Evolutionary conservation across 2,888 invertebrate genomes (phyloP).

Genomic region (Automeris io): DNA sequence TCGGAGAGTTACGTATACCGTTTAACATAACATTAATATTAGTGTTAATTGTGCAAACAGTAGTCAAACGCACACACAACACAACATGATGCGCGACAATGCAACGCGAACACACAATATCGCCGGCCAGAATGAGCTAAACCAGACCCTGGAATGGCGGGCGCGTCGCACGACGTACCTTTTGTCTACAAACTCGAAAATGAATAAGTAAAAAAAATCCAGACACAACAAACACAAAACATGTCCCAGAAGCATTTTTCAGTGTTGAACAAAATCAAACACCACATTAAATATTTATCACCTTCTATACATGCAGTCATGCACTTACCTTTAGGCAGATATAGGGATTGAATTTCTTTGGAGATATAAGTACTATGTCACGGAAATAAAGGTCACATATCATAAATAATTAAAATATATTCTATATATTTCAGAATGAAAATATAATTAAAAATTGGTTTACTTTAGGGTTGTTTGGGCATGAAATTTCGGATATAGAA

Average conservation of each 20-base stretch:
- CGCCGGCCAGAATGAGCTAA: slow-evolving; percentile 73
- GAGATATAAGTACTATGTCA: background rate
- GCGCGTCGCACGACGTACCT: slow-evolving; percentile 27
- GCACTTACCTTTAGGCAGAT: slow-evolving; percentile 9
- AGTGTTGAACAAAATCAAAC: slow-evolving; percentile 4
- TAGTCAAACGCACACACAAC: slow-evolving; percentile 46
- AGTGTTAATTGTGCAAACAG: slow-evolving; percentile 48
- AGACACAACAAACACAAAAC: slow-evolving; percentile 5
- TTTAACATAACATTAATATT: slow-evolving; percentile 6
- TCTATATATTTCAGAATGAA: background rate
- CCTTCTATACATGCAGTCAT: slow-evolving; percentile 8
- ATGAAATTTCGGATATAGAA: too few species aligned
- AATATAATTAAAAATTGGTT: too few species aligned
- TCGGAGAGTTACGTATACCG: slow-evolving; percentile 26
- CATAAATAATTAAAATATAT: background rate
- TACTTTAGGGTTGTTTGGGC: too few species aligned
- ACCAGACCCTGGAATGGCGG: slow-evolving; percentile 25
- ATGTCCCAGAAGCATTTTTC: slow-evolving; percentile 3
- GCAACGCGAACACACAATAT: slow-evolving; percentile 68
- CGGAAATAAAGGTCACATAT: background rate
- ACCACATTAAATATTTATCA: background rate
- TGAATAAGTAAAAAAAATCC: slow-evolving; percentile 35
- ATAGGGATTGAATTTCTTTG: background rate
- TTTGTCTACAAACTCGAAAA: slow-evolving; percentile 57
- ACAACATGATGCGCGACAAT: slow-evolving; percentile 45